Percentiles rank a stretch among this genome's conserved stretches.
Conservation (phyloP, 2,888 invertebrate species). For the Lypha dubia region DNA sequence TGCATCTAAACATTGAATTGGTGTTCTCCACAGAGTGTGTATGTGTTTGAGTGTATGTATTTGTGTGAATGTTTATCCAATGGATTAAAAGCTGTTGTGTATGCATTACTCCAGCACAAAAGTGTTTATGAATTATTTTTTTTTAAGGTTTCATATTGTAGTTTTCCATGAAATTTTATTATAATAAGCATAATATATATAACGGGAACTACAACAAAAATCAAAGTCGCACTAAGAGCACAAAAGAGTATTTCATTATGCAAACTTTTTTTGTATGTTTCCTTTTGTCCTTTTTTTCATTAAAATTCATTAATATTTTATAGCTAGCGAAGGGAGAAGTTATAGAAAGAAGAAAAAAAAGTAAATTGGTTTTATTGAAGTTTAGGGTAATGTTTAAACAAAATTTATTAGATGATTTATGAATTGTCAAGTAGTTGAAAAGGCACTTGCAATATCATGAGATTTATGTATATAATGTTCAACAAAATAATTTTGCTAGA, state of each 20-base stretch:
- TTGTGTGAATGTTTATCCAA: slow-evolving; percentile 35
- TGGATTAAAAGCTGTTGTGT: slow-evolving; percentile 65
- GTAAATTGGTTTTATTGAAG: slow-evolving; percentile 67
- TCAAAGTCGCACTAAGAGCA: slow-evolving; percentile 36
- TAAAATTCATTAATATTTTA: slow-evolving; percentile 56
- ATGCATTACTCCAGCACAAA: slow-evolving; percentile 59
- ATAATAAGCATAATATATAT: slow-evolving; percentile 52
- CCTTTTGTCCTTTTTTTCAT: slow-evolving; percentile 51
- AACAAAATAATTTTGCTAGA: slow-evolving; percentile 20
- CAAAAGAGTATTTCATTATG: slow-evolving; percentile 61
- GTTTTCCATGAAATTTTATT: slow-evolving; percentile 64
- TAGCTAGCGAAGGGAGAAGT: slow-evolving; percentile 45
- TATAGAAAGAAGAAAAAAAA: slow-evolving; percentile 9
- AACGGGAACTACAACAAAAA: slow-evolving; percentile 29
- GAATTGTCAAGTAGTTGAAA: slow-evolving; percentile 69
- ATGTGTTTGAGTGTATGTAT: background rate
- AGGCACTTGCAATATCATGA: slow-evolving; percentile 43
- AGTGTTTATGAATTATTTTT: slow-evolving; percentile 69
- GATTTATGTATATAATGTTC: slow-evolving; percentile 42
- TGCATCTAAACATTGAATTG: slow-evolving; percentile 14
- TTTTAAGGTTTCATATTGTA: slow-evolving; percentile 63
- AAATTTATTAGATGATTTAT: slow-evolving; percentile 70
- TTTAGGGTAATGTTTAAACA: slow-evolving; percentile 53
- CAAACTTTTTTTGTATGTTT: slow-evolving; percentile 45
- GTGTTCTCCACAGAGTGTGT: background rate